A percentile compares a stretch with the other conserved stretches of the same genome.
phyloP scores from a whole-genome alignment of 2,113 vertebrate species.

The Platysternon megacephalum region DNA sequence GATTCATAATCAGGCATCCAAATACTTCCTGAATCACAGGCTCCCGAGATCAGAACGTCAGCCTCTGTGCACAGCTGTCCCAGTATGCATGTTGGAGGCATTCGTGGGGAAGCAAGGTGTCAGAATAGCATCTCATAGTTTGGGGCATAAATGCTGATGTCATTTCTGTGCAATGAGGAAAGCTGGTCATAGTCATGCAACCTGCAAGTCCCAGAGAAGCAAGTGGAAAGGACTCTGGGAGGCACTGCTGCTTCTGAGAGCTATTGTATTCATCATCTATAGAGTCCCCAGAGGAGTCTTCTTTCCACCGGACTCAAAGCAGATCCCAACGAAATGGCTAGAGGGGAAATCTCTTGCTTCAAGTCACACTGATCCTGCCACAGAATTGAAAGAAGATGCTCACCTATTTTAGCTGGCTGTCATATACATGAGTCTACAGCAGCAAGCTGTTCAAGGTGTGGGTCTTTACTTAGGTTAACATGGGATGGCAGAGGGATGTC shows the following conservation, averaged over 20 bases:
- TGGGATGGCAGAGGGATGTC: background rate
- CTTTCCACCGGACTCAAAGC: background rate
- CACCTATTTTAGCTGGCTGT: fast-evolving
- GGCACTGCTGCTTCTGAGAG: background rate
- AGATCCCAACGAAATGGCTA: background rate
- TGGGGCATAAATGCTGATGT: background rate
- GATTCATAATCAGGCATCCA: background rate
- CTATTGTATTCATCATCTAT: background rate
- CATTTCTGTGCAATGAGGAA: background rate
- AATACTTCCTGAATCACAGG: background rate
- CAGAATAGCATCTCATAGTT: background rate
- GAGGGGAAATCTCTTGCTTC: fast-evolving
- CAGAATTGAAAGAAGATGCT: background rate
- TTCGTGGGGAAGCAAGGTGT: no score
- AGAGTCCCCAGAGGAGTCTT: background rate
- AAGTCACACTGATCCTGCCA: background rate
- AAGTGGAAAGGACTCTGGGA: background rate
- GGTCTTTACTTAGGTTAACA: background rate
- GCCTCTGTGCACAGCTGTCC: background rate
- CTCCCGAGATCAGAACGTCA: background rate
- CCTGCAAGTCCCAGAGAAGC: background rate
- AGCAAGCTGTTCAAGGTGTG: background rate
- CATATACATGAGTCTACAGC: background rate
- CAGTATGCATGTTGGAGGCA: no score
- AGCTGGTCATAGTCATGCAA: no score